Base-by-base conservation (phyloP, 1,140 invertebrate genomes). In the Drosophila auraria region DNA sequence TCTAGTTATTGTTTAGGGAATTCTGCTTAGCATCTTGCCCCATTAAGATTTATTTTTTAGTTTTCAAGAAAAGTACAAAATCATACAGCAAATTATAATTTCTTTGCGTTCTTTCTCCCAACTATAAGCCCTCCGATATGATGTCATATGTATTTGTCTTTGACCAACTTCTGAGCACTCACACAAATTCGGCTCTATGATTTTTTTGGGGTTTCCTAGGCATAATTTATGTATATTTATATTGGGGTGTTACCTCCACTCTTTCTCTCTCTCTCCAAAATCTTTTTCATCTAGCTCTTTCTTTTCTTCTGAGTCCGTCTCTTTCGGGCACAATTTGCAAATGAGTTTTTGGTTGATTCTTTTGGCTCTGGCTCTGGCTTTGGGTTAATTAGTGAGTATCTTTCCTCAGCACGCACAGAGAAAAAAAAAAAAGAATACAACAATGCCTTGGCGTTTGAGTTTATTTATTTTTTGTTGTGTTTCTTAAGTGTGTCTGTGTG, bases 371-470 rank as follows among this genome's bases (percentile, higher is more conserved):
- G 58, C 73, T 83, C 78, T 82, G 72, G 42, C 74, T 77, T 64
- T 87, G 74, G 76, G 86, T 87, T 87, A 87, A 87, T 87, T 89
- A 87, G 81, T 87, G 74, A 79, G 81, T 87, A 87, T 87, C 84
- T 90, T 87, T 89, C 84, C 81, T 81, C 63, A 25, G 81, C 84
- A 87, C 84, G 83, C 83, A 83, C 84, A 73, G 38, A 66, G 57
- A 30, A 36, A 20, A 30, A 64, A 64, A n/a, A n/a, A 25, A n/a
- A 47, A 14, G 17, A 64, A 45, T 45, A 62, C 69, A 83, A 68
- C 47, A 83, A 59, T 58, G 60, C 56, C 76, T 60, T 72, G 61
- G 74, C 47, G 57, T 59, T 78, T 66, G 27, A 53, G 65, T 64
- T 11, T 42, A 23, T 66, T 42, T 42, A 11, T 59, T 49, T 69